These are phyloP conservation scores for Meda fulgida DNA, from an alignment of 2,797 vertebrate species.

Conservation along the genomic window DNA sequence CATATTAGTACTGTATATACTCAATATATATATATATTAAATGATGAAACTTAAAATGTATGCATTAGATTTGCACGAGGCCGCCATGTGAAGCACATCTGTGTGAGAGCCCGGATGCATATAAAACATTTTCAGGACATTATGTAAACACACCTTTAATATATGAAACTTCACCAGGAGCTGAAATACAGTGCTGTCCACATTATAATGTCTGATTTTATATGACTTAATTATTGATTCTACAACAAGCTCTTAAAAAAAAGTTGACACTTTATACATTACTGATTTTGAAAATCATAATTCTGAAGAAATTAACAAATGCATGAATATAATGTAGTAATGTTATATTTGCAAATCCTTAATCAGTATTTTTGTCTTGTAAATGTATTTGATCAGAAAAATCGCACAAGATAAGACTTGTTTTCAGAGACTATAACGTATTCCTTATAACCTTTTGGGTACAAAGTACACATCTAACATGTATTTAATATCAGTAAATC, in stretches of 20 bases:
- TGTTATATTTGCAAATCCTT: background rate
- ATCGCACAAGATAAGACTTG: background rate
- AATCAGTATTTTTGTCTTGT: background rate
- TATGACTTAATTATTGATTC: background rate
- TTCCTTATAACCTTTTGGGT: background rate
- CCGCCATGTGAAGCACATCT: background rate
- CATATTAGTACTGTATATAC: background rate
- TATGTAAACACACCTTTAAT: constrained; percentile 63
- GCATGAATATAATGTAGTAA: background rate
- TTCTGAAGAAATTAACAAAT: background rate
- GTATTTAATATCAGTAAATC: background rate
- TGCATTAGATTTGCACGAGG: background rate
- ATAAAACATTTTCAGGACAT: constrained; percentile 64
- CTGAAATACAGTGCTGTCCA: background rate
- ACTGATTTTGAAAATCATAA: background rate
- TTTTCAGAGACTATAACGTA: background rate
- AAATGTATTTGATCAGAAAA: background rate
- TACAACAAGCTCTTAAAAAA: background rate
- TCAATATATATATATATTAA: background rate
- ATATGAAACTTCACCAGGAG: constrained; percentile 52
- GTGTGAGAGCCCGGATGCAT: constrained; percentile 39
- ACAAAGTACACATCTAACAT: background rate
- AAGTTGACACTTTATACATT: background rate
- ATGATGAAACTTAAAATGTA: background rate
- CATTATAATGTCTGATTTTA: background rate